Base-by-base conservation (phyloP, 2,888 invertebrate genomes). In the Ophioninae sp. region DNA sequence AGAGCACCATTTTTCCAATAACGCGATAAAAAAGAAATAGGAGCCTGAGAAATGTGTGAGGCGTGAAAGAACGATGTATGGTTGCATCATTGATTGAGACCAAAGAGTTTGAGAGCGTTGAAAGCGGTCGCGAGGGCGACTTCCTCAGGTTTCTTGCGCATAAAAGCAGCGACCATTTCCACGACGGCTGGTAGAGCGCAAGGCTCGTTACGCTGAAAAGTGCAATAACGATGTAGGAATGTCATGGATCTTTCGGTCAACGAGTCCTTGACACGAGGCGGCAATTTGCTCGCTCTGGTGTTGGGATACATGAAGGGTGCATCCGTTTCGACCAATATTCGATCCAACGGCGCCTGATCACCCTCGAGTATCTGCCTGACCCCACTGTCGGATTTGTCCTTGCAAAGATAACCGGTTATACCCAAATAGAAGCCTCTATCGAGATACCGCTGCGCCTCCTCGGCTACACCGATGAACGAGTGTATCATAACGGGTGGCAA, bases 251-350 rank as follows among this genome's bases (percentile, higher is more conserved):
- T 95, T 93, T 97, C 97, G 37, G 98, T 97, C 82, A 98, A 94
- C 85, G 96, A 96, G 91, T 97, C 96, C 94, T 98, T 98, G 23
- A 98, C 97, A 91, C 97, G 96, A 88, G 96, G 93, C 65, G 98
- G 97, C 90, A 99, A 93, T 93, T 98, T 98, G 44, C 98, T 98
- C 84, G 98, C 98, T 91, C 98, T 95, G 85, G 97, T 97, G 93
- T 99, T 98, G 2, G 98, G 98, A 93, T 97, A 99, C 98, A 98
- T 98, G 91, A 98, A 99, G 1, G 99, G 98, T 0, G 98, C 97
- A 93, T 99, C 98, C 0, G 98, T 98, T 93, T 98, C 98, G 6
- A 99, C 96, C 81, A 99, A 93, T 88, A 98, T 93, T 91, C 96
- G 95, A 89, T 98, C 98, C 87, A 99, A 91, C 0, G 98, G 98